Conservation (phyloP, 2,113 vertebrate genomes). For the Sterna hirundo region DNA sequence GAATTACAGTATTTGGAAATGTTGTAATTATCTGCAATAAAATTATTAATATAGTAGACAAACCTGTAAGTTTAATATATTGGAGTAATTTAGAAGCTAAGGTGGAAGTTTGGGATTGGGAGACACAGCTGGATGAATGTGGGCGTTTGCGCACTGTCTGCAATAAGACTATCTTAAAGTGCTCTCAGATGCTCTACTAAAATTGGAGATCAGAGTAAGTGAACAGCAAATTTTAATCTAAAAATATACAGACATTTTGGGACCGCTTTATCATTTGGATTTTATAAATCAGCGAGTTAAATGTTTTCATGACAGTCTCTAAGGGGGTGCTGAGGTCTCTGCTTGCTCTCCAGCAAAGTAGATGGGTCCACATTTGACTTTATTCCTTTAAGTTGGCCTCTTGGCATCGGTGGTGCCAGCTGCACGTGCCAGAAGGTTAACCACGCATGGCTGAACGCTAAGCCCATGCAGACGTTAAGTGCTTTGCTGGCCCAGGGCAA, state of each 20-base stretch:
- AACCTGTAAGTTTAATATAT: not conserved
- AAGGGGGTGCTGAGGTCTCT: not conserved
- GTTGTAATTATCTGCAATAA: not conserved
- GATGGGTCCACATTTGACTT: not conserved
- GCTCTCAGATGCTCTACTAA: not conserved
- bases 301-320: not conserved
- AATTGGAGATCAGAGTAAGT: not conserved
- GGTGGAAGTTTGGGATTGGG: not conserved
- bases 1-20: not conserved
- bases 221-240: not conserved
- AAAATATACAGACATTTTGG: not conserved
- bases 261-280: not conserved
- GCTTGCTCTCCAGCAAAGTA: not conserved
- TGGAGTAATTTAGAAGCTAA: not conserved
- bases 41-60: not conserved
- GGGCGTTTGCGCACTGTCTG: not conserved
- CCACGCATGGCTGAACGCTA: not conserved
- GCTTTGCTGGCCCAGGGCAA: not conserved
- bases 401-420: not conserved
- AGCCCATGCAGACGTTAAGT: not conserved
- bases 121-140: not conserved
- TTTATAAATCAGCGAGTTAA: not conserved
- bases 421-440: not conserved
- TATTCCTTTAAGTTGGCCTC: not conserved
- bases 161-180: not conserved